Conservation (phyloP, 2,888 invertebrate genomes). For the Heteropelma amictum region DNA sequence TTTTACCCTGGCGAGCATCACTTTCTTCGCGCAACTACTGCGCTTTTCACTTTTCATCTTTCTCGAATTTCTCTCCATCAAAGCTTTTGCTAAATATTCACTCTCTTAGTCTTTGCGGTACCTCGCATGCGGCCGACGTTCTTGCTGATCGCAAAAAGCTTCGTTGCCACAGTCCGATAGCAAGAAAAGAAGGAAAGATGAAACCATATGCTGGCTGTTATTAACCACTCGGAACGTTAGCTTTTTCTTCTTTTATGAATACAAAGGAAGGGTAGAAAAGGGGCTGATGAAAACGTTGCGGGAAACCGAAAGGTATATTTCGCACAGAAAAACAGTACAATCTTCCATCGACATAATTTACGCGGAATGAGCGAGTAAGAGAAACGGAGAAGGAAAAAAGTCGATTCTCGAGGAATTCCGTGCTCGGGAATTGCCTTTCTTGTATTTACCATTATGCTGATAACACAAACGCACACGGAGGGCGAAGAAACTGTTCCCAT, state of each 20-base stretch:
- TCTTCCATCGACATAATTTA: conserved; percentile 51
- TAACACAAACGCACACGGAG: conserved; percentile 24
- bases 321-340: conserved; percentile 36
- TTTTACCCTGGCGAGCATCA: conserved; percentile 28
- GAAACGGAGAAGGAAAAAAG: conserved; percentile 13
- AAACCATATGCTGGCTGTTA: conserved; percentile 66
- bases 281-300: background rate
- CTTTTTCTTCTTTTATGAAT: conserved; percentile 22
- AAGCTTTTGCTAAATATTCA: conserved; percentile 32
- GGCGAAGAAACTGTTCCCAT: too few relatives aligned
- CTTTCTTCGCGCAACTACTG: background rate
- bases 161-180: too few relatives aligned
- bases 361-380: conserved; percentile 7
- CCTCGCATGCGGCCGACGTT: conserved; percentile 15
- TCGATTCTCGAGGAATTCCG: conserved; percentile 36
- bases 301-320: background rate
- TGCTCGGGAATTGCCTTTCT: conserved; percentile 35
- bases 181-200: conserved; percentile 31
- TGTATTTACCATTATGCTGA: background rate
- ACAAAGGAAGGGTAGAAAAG: conserved; percentile 16
- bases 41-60: too few relatives aligned
- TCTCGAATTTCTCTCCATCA: background rate
- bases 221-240: conserved; percentile 63
- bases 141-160: background rate
- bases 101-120: background rate